Evolutionary conservation across 92 coral and sea anemone genomes (phyloP).

Genomic region (Epizoanthus scotinus): DNA sequence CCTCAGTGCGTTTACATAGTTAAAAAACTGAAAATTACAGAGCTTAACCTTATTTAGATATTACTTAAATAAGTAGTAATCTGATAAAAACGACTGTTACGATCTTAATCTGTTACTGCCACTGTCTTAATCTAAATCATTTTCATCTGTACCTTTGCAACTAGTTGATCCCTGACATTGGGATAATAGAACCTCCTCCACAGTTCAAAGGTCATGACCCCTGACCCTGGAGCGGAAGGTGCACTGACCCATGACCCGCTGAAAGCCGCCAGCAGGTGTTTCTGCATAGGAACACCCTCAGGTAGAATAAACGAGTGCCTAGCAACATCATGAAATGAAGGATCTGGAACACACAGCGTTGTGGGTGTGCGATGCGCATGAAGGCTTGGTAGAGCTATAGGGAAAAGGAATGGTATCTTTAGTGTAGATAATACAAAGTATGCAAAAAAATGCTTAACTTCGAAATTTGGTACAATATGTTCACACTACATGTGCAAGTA

Average conservation of each 20-base stretch:
- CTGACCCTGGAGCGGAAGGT: conserved; percentile 68
- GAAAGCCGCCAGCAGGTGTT: conserved; percentile 88
- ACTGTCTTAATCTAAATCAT: not conserved
- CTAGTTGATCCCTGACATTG: conserved; percentile 93
- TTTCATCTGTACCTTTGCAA: conserved; percentile 78
- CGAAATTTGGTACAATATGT: not conserved
- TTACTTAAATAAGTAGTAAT: not conserved
- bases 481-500: no score
- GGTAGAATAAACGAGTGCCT: conserved; percentile 83
- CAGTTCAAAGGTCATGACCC: conserved; percentile 88
- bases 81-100: not conserved
- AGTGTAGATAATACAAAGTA: not conserved
- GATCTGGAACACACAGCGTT: conserved; percentile 94
- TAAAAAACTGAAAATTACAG: no score
- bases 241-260: conserved; percentile 87
- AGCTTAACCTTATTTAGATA: no score
- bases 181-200: conserved; percentile 98
- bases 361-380: conserved; percentile 87
- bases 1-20: no score
- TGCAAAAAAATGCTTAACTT: not conserved
- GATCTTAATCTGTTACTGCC: not conserved
- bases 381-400: conserved; percentile 67
- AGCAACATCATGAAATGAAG: conserved; percentile 87
- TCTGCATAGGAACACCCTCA: conserved; percentile 84
- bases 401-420: not conserved